Evolutionary conservation across 1,140 invertebrate species (phyloP), one percentile per base, ranked within the genome.

Genomic region (Nixonia krombeini): DNA sequence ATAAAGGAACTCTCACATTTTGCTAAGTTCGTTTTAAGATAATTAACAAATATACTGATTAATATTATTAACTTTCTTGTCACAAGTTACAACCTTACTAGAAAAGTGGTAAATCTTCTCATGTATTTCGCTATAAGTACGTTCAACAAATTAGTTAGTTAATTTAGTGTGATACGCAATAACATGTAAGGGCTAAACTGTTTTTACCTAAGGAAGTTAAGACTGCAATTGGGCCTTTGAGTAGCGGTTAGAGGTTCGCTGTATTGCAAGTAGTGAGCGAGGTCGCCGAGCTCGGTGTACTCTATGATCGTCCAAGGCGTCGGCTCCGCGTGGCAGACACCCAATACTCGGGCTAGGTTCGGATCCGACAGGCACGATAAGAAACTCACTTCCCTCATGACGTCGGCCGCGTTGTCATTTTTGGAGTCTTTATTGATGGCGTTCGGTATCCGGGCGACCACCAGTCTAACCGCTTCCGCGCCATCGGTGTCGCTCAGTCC

Each of bases 241-340:
- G 73, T 71, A 56, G 73, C 74, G 26, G 80, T 79, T 29, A 83
- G 74, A 33, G 82, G 84, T 45, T 84, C 84, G 52, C 82, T 81
- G 59, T 85, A 88, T 64, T 88, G 87, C 44, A 94, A 86, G 82
- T 92, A 92, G 77, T 93, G 91, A 73, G 90, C 89, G 9, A 94
- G 86, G 84, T 94, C 92, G n/a, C 92, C 92, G 59, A 91, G 88
- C 70, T 92, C 91, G 66, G 91, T 91, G 79, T 93, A 93, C 80
- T 95, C 93, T 49, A 93, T 88, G 18, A 94, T 88, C 62, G 91
- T 89, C 87, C 90, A 91, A 7, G 90, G 87, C 4, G 90, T 90
- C 49, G 90, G 84, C 49, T 89, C 88, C 13, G 80, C 80, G 3
- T 85, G 79, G 75, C 91, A 84, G 23, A 93, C 88, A 4, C 92